Conservation (phyloP, 2,797 vertebrate species). For the Danio tinwini region DNA sequence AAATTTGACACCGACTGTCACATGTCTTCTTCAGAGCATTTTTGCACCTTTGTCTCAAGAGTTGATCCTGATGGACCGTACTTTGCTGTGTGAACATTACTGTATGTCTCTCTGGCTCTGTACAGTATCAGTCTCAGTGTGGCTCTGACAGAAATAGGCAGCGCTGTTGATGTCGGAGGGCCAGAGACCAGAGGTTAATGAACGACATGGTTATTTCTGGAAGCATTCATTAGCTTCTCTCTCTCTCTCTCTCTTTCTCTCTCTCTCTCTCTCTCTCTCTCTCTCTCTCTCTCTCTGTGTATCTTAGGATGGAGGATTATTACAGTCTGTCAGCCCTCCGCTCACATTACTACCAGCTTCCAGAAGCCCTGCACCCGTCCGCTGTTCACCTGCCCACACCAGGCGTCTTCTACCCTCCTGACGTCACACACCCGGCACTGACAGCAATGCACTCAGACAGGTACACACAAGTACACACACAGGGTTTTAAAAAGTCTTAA, state of each 20-base stretch:
- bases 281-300: background rate
- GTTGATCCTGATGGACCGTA: no score
- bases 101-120: no score
- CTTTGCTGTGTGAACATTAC: no score
- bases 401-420: slow-evolving; percentile 87
- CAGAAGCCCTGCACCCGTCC: slow-evolving; percentile 88
- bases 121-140: background rate
- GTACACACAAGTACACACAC: slow-evolving; percentile 58
- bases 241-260: slow-evolving; percentile 43
- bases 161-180: slow-evolving; percentile 31
- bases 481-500: background rate
- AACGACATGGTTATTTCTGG: slow-evolving; percentile 52
- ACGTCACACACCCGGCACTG: slow-evolving; percentile 84
- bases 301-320: slow-evolving; percentile 91
- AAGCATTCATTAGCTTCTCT: slow-evolving; percentile 50
- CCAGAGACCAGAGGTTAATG: slow-evolving; percentile 57
- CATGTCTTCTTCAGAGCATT: no score
- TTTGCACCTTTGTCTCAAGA: no score
- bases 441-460: slow-evolving; percentile 69
- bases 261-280: no score
- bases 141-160: slow-evolving; percentile 44
- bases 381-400: slow-evolving; percentile 93
- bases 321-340: slow-evolving; percentile 90
- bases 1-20: no score
- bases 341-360: slow-evolving; percentile 92